Percentiles rank a stretch among this genome's conserved stretches.
Conservation (phyloP, 2,888 invertebrate genomes). For the Lasioglossum calceatum region DNA sequence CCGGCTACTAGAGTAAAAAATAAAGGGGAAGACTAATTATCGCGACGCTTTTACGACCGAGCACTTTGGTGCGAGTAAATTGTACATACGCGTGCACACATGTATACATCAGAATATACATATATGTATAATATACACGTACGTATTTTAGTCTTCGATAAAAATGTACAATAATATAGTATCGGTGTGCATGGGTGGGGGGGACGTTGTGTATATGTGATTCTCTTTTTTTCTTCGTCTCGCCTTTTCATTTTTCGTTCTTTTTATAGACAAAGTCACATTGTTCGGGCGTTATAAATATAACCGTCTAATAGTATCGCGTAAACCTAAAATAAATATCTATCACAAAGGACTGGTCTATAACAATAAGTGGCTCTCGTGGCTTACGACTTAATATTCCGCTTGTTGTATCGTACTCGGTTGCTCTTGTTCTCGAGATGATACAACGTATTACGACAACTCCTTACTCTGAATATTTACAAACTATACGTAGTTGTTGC, state of each 20-base stretch:
- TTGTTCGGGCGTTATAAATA: constrained; percentile 69
- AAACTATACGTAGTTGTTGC: constrained; percentile 35
- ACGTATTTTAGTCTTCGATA: constrained; percentile 5
- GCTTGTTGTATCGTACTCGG: constrained; percentile 26
- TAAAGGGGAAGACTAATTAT: constrained; percentile 64
- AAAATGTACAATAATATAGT: constrained; percentile 23
- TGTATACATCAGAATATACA: constrained; percentile 1
- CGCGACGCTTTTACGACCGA: constrained; percentile 53
- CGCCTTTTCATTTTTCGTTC: constrained; percentile 8
- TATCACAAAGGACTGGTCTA: constrained; percentile 83
- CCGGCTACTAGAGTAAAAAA: constrained; percentile 45
- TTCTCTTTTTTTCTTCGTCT: constrained; percentile 31
- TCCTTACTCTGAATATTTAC: constrained; percentile 65
- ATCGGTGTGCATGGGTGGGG: constrained; percentile 8
- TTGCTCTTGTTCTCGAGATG: constrained; percentile 20
- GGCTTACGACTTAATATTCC: constrained; percentile 39
- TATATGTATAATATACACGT: constrained; percentile 5
- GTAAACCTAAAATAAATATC: constrained; percentile 82
- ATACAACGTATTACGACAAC: constrained; percentile 29
- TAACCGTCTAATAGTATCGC: constrained; percentile 72
- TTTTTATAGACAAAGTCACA: constrained; percentile 28
- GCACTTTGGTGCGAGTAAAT: constrained; percentile 62
- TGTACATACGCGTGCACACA: background rate
- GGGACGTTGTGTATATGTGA: constrained; percentile 21
- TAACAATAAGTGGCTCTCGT: constrained; percentile 64